Conservation (phyloP, 2,113 vertebrate genomes). For the Aegithalos caudatus region DNA sequence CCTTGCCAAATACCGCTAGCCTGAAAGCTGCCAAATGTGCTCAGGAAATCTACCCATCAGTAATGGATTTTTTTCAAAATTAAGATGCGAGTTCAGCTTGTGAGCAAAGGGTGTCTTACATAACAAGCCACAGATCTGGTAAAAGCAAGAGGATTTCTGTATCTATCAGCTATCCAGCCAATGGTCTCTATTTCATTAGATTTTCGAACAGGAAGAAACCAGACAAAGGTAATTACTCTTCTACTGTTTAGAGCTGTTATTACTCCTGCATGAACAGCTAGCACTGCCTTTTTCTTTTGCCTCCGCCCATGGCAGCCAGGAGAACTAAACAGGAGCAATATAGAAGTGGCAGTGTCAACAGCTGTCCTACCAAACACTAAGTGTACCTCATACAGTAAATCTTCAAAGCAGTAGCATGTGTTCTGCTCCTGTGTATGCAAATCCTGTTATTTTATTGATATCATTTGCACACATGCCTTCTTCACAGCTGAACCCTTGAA, state of each 20-base stretch:
- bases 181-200: constrained; percentile 24
- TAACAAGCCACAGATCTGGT: background rate
- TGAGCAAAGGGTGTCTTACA: background rate
- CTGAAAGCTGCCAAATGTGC: constrained; percentile 54
- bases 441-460: constrained; percentile 56
- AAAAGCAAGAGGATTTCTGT: background rate
- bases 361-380: constrained; percentile 37
- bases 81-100: constrained; percentile 46
- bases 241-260: constrained; percentile 67
- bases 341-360: constrained; percentile 49
- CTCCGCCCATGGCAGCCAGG: constrained; percentile 27
- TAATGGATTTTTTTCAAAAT: constrained; percentile 59
- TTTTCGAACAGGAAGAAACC: constrained; percentile 45
- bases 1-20: constrained; percentile 25
- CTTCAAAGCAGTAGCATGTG: constrained; percentile 24
- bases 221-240: constrained; percentile 75
- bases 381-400: constrained; percentile 48
- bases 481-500: background rate
- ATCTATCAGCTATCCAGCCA: background rate
- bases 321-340: constrained; percentile 39
- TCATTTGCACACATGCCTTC: constrained; percentile 44
- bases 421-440: constrained; percentile 1
- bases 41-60: constrained; percentile 37
- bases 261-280: constrained; percentile 66
- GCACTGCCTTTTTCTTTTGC: constrained; percentile 62